Conservation (phyloP, 1,140 invertebrate genomes). For the Drosophila chauvacae region DNA sequence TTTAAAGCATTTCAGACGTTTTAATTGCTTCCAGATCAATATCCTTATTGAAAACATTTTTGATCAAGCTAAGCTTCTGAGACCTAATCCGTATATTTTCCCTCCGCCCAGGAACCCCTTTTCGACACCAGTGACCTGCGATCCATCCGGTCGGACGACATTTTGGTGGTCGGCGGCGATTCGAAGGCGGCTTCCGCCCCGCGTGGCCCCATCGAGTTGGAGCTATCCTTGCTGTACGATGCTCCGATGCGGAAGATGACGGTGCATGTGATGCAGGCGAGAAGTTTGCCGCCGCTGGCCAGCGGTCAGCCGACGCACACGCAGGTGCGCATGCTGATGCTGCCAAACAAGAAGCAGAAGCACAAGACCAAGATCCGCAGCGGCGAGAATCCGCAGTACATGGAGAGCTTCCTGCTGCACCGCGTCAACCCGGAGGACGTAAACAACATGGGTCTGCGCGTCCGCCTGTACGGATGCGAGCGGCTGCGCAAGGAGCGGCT, state of each 20-base stretch:
- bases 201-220: constrained; percentile 88
- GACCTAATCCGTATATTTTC: constrained; percentile 33
- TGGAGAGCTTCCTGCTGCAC: constrained; percentile 96
- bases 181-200: constrained; percentile 34
- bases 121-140: constrained; percentile 85
- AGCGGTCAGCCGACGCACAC: constrained; percentile 91
- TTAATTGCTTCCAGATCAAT: too few relatives aligned
- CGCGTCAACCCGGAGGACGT: constrained; percentile 97
- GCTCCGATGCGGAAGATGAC: constrained; percentile 95
- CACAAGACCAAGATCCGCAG: constrained; percentile 96
- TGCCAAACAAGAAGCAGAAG: constrained; percentile 96
- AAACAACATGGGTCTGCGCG: constrained; percentile 94
- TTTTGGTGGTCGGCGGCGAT: constrained; percentile 57
- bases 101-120: constrained; percentile 82
- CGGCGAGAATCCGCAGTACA: constrained; percentile 94
- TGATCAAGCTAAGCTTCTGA: neutral
- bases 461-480: constrained; percentile 96
- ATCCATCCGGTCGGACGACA: constrained; percentile 81
- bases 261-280: constrained; percentile 94
- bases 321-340: constrained; percentile 92
- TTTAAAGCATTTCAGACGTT: too few relatives aligned
- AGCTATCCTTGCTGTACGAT: constrained; percentile 95
- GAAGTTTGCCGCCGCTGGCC: constrained; percentile 90
- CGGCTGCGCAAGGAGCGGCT: constrained; percentile 95
- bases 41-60: neutral